phyloP scores from a whole-genome alignment of 35 echinoderm and acorn worm genomes.

The Hemicentrotus pulcherrimus region DNA sequence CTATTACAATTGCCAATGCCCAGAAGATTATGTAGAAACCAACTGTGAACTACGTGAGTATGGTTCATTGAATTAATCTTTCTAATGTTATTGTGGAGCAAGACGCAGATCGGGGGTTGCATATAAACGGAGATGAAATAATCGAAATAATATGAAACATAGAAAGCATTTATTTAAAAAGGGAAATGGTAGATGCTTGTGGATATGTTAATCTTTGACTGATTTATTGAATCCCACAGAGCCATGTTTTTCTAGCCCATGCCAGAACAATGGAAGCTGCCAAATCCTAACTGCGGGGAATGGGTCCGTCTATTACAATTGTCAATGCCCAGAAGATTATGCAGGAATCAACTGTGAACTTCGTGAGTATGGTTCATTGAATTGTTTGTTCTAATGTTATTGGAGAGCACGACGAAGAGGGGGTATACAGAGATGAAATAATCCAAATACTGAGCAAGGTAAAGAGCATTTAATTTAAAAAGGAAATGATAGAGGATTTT shows the following conservation, averaged over 20 bases:
- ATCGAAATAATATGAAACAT: too few species aligned
- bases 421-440: too few species aligned
- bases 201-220: too few species aligned
- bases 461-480: too few species aligned
- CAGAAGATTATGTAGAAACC: neutral
- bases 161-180: too few species aligned
- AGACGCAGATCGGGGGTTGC: neutral
- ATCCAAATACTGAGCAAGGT: too few species aligned
- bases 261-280: constrained; percentile 27
- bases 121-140: too few species aligned
- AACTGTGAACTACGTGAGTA: neutral
- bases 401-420: neutral
- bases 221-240: neutral
- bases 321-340: neutral
- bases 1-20: neutral
- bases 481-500: too few species aligned
- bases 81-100: neutral
- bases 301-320: neutral
- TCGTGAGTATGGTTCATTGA: neutral
- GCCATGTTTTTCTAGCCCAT: constrained; percentile 8
- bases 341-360: too few species aligned
- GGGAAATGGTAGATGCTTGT: too few species aligned
- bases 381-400: neutral
- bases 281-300: neutral
- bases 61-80: neutral